Percentiles rank a stretch among this genome's conserved stretches.
phyloP scores from a whole-genome alignment of 1,140 invertebrate species.

The Cecropterus lyciades region DNA sequence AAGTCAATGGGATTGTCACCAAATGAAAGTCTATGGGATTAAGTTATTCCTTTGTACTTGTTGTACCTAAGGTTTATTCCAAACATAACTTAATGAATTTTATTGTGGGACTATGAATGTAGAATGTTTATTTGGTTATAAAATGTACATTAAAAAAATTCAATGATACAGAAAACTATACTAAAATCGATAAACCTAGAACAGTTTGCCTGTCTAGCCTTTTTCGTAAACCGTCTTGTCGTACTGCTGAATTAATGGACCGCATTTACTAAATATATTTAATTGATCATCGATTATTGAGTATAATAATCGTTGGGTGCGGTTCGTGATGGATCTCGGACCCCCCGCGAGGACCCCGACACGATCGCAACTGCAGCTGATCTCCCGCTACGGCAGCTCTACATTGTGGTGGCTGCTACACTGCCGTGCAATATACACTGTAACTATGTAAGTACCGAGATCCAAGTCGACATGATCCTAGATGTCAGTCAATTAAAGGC shows the following conservation, averaged over 20 bases:
- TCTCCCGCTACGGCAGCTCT: slow-evolving; percentile 36
- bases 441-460: no score
- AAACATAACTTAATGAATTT: no score
- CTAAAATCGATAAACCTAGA: no score
- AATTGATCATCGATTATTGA: slow-evolving; percentile 73
- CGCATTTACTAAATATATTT: neutral
- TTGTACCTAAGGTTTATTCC: no score
- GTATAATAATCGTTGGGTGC: slow-evolving; percentile 68
- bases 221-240: neutral
- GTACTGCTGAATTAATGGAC: neutral
- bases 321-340: slow-evolving; percentile 65
- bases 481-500: no score
- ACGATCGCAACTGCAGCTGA: slow-evolving; percentile 51
- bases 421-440: neutral
- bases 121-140: no score
- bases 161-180: neutral
- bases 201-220: neutral
- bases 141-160: neutral
- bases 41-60: no score
- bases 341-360: slow-evolving; percentile 63
- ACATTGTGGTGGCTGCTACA: neutral
- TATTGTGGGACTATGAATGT: no score
- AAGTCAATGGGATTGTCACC: no score
- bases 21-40: no score
- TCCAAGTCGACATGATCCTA: no score